A percentile compares a stretch with the other conserved stretches of the same genome.
Conservation (phyloP, 1,140 invertebrate species). For the Sarcophaga peregrina region DNA sequence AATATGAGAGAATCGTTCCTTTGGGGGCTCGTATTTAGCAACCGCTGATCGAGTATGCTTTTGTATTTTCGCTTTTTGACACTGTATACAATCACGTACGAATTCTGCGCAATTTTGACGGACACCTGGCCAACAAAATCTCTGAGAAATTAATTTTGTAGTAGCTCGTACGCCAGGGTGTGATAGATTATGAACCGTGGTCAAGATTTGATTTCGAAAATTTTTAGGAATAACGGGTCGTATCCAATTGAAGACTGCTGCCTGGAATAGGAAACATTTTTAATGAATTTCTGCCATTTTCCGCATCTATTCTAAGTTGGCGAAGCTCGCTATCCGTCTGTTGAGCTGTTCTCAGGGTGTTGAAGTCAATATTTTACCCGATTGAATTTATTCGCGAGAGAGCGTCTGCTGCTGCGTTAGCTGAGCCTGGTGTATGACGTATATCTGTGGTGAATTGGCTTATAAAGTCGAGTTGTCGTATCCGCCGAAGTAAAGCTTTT, state of each 20-base stretch:
- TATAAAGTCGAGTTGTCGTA: conserved; percentile 61
- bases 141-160: neutral
- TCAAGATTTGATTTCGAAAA: neutral
- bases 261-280: too few relatives aligned
- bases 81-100: neutral
- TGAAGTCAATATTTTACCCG: neutral
- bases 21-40: neutral
- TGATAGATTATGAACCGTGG: neutral
- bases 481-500: conserved; percentile 47
- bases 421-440: conserved; percentile 55
- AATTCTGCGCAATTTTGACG: neutral
- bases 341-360: neutral
- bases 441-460: conserved; percentile 62
- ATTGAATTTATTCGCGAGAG: conserved; percentile 53
- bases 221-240: neutral
- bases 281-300: too few relatives aligned
- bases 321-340: neutral
- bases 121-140: neutral
- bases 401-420: conserved; percentile 61
- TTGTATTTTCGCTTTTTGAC: neutral
- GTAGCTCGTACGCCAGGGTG: neutral
- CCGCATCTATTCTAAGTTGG: neutral
- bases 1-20: neutral
- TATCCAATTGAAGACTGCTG: neutral
- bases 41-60: neutral